A percentile compares a stretch with the other conserved stretches of the same genome.
Conservation (phyloP, 2,888 invertebrate genomes). For the Tipula vernalis region DNA sequence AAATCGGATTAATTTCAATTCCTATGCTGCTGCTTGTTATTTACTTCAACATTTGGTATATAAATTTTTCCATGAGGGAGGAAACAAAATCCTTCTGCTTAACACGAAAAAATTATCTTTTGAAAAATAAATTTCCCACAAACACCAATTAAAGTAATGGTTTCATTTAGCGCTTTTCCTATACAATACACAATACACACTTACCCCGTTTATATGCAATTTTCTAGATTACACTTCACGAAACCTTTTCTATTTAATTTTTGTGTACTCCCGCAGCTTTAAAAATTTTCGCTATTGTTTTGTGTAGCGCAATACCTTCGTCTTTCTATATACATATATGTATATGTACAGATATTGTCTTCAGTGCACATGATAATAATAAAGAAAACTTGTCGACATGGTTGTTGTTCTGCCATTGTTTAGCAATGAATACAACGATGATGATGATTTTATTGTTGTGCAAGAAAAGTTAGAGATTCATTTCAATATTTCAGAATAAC, state of each 20-base stretch:
- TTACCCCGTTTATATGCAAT: background rate
- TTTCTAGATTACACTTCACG: background rate
- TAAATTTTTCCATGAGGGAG: background rate
- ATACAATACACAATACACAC: background rate
- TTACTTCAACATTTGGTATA: background rate
- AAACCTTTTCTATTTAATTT: background rate
- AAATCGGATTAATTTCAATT: background rate
- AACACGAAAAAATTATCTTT: background rate
- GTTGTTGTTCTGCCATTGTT: background rate
- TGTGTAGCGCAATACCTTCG: background rate
- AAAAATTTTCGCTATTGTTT: background rate
- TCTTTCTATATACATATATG: background rate
- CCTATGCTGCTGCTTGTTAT: background rate
- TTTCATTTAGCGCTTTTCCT: background rate
- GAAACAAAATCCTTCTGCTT: background rate
- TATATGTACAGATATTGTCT: background rate
- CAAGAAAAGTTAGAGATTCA: background rate
- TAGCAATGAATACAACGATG: background rate
- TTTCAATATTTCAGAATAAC: background rate
- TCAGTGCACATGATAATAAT: background rate
- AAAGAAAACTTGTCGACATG: background rate
- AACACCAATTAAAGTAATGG: background rate
- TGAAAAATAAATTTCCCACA: background rate
- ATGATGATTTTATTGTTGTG: background rate
- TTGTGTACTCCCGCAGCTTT: background rate